A percentile compares a stretch with the other conserved stretches of the same genome.
Evolutionary conservation across 1,140 invertebrate genomes (phyloP).

Genomic region (Drosophila pandora): DNA sequence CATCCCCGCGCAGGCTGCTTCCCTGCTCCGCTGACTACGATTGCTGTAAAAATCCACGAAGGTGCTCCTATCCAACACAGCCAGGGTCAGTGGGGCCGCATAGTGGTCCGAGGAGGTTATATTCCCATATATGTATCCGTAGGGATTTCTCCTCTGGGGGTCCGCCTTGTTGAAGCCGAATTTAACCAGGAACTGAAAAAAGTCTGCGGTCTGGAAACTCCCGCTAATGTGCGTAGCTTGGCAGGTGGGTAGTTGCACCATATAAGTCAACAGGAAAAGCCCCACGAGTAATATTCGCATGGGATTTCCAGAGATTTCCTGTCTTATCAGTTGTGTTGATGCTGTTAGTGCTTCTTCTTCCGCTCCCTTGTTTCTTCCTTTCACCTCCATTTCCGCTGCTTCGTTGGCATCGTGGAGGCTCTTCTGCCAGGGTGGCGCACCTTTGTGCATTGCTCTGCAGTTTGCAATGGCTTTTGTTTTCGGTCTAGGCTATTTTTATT

Average conservation of each 20-base stretch:
- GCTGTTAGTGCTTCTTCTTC: background rate
- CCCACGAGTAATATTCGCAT: conserved; percentile 22
- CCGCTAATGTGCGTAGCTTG: conserved; percentile 84
- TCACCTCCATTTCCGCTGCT: conserved; percentile 14
- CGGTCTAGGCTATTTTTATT: conserved; percentile 43
- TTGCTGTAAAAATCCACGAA: conserved; percentile 96
- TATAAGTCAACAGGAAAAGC: conserved; percentile 3
- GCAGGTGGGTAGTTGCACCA: conserved; percentile 12
- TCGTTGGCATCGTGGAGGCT: conserved; percentile 84
- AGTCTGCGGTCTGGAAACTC: conserved; percentile 88
- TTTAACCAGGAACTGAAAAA: conserved; percentile 96
- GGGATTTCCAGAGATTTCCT: conserved; percentile 28
- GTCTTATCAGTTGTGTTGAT: conserved; percentile 60
- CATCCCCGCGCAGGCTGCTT: conserved; percentile 91
- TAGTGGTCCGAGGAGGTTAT: conserved; percentile 90
- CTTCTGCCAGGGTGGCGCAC: conserved; percentile 71
- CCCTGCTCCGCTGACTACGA: conserved; percentile 65
- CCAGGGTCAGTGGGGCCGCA: conserved; percentile 90
- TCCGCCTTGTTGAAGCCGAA: conserved; percentile 99
- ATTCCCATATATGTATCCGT: conserved; percentile 98
- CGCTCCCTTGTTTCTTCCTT: background rate
- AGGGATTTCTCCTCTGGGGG: conserved; percentile 87
- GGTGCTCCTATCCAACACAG: conserved; percentile 93
- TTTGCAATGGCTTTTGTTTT: conserved; percentile 18
- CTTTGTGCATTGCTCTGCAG: conserved; percentile 71